A percentile compares a stretch with the other conserved stretches of the same genome.
phyloP scores from a whole-genome alignment of 2,888 invertebrate genomes.

The Chironomus tentans region DNA sequence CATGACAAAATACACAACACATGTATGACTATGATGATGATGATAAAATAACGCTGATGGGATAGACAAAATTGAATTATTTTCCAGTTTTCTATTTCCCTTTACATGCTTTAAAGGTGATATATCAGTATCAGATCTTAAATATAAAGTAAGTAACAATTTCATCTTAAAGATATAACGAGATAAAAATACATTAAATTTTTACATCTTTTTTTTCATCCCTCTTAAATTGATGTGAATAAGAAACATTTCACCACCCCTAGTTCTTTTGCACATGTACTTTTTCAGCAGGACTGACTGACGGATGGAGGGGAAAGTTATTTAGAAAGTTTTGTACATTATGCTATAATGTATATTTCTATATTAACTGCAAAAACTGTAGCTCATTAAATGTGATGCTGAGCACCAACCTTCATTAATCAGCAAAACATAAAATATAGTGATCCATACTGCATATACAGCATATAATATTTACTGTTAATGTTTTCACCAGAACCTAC shows the following conservation, averaged over 20 bases:
- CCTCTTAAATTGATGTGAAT: neutral
- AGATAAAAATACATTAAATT: slow-evolving; percentile 6
- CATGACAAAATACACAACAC: no score
- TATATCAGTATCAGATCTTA: neutral
- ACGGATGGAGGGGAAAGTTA: neutral
- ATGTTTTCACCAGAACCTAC: neutral
- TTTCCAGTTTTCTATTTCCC: neutral
- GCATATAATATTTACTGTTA: neutral
- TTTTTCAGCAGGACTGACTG: neutral
- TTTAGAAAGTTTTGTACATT: neutral
- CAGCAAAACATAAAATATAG: neutral
- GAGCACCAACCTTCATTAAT: slow-evolving; percentile 1
- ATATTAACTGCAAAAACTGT: neutral
- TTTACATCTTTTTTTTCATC: neutral
- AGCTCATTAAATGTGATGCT: slow-evolving; percentile 2
- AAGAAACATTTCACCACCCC: neutral
- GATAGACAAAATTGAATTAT: neutral
- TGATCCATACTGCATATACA: no score
- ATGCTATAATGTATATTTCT: neutral
- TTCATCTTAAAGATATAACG: neutral
- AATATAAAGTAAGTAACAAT: neutral
- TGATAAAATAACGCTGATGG: neutral
- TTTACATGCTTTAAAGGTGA: neutral
- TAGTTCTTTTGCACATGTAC: neutral
- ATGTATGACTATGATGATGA: neutral